Conservation (phyloP, 2,888 invertebrate genomes). For the Drosophila atripex region DNA sequence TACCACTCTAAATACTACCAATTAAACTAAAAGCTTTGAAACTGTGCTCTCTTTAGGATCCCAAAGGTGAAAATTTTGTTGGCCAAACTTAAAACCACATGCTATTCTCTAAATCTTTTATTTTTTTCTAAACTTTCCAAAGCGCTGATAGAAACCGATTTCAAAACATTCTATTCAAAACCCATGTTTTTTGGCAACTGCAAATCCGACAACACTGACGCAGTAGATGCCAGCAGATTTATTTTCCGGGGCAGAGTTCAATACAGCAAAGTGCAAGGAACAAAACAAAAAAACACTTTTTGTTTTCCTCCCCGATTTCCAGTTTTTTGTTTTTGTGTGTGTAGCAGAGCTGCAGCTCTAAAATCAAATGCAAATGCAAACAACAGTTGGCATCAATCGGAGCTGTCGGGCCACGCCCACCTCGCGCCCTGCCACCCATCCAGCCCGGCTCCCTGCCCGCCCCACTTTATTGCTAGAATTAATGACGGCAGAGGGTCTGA, state of each 20-base stretch:
- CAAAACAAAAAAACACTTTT: conserved; percentile 45
- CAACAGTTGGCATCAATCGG: conserved; percentile 76
- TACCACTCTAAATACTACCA: not conserved
- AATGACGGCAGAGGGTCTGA: conserved; percentile 57
- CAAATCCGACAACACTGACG: conserved; percentile 10
- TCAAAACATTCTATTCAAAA: not conserved
- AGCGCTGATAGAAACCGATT: not conserved
- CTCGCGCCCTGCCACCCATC: not conserved
- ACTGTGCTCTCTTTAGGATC: not conserved
- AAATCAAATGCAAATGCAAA: conserved; percentile 78
- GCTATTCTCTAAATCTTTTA: not conserved
- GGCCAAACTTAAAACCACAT: not conserved
- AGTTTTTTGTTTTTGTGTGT: conserved; percentile 12
- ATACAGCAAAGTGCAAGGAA: conserved; percentile 57
- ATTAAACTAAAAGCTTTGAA: not conserved
- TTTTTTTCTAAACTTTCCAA: not conserved
- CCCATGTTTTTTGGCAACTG: conserved; percentile 9
- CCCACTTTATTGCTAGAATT: conserved; percentile 70
- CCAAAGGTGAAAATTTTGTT: not conserved
- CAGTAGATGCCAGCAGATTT: conserved; percentile 50
- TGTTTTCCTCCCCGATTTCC: conserved; percentile 1
- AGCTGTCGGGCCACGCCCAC: conserved; percentile 48
- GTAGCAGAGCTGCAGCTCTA: conserved; percentile 29
- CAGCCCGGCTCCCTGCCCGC: not conserved
- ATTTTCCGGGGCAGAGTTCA: conserved; percentile 48